Evolutionary conservation across 2,113 vertebrate genomes (phyloP), one percentile per base, ranked within the genome.

Genomic region (Phyllostomus discolor): DNA sequence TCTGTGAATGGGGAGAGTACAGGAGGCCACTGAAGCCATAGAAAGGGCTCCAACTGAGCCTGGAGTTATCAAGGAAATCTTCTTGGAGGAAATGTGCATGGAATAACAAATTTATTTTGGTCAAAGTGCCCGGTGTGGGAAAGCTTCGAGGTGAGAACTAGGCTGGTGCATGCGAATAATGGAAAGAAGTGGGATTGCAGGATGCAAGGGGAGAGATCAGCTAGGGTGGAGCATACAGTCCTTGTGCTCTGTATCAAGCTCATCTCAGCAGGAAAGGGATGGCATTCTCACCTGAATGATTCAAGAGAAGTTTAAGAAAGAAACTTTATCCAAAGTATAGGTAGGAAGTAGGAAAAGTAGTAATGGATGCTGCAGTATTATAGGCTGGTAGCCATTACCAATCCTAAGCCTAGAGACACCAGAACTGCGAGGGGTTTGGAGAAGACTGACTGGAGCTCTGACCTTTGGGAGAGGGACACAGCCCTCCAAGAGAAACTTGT

Each of bases 381-480:
- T 2, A 20, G 11, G n/a, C 38, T 41, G 43, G 48, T 12, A 22
- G 31, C 20, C 7, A 28, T 57, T 4, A 57, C 20, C 82, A 33
- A 33, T 15, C 6, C 10, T 75, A 59, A 64, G 59, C 48, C 70
- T 69, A 31, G 20, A 35, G 54, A 43, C 66, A 5, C 10, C 4
- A n/a, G 67, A 69, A 48, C n/a, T n/a, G 22, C 7, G 17, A 10
- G 2, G 20, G 0, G 6, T 8, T 3, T 2, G 2, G 2, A 20
- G 50, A 20, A 46, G 59, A 4, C 12, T 1, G 67, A 22, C 3
- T 0, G 41, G 17, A 69, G 76, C 72, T 41, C 15, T 22, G 7
- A 31, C 15, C 38, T 28, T 11, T 3, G 43, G 35, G 6, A 41
- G 82, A 50, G 2, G 28, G 12, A 4, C 15, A 20, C 17, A 31